phyloP scores from a whole-genome alignment of 2,113 vertebrate species.

The Tetrao urogallus region DNA sequence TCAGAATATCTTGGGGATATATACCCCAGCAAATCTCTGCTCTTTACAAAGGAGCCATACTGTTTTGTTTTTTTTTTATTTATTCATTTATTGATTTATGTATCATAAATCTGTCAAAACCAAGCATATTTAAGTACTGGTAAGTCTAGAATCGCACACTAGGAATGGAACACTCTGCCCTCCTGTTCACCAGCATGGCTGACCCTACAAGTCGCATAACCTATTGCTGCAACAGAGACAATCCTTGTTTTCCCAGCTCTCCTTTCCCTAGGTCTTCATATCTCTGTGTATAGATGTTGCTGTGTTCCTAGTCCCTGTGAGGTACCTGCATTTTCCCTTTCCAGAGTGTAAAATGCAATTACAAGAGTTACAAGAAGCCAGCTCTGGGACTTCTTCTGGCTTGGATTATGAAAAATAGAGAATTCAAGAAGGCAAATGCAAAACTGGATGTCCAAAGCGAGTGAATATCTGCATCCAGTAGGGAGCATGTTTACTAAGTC shows the following conservation, averaged over 20 bases:
- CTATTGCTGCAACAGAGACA: not conserved
- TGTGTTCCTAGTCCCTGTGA: not conserved
- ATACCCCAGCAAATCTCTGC: not conserved
- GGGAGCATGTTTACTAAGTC: not conserved
- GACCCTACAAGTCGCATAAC: not conserved
- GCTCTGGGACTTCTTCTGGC: not conserved
- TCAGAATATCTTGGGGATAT: not conserved
- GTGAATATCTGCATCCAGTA: not conserved
- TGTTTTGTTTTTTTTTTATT: not conserved
- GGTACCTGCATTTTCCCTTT: not conserved
- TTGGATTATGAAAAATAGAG: not conserved
- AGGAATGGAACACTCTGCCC: not conserved
- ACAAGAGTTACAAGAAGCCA: not conserved
- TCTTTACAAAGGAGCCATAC: not conserved
- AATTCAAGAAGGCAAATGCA: not conserved
- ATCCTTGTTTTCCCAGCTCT: not conserved
- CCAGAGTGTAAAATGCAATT: not conserved
- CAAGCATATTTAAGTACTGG: not conserved
- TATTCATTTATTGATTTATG: not conserved
- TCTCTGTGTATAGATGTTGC: not conserved
- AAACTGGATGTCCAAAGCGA: not conserved
- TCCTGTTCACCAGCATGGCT: not conserved
- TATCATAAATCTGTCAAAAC: not conserved
- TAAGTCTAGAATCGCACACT: not conserved
- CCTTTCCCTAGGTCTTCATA: not conserved